Base-by-base conservation (phyloP, 30 jellyfish, hydroid and myxozoan genomes). In the Sanderia malayensis region DNA sequence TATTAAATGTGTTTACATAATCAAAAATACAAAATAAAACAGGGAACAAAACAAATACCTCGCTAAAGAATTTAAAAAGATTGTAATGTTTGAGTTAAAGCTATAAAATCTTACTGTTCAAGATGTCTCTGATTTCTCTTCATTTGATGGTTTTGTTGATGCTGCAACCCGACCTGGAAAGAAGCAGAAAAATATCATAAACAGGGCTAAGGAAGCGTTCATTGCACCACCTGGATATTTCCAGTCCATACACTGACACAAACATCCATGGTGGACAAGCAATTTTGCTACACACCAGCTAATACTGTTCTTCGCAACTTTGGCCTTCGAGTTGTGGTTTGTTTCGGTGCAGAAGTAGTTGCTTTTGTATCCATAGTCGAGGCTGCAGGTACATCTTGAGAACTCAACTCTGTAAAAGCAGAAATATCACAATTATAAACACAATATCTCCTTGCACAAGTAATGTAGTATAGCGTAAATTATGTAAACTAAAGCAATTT, bases 291-390 rank as follows among this genome's bases (percentile, higher is more conserved):
- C n/a, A n/a, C n/a, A 78, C 89, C 61, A 28, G 78, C 73, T 4
- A 66, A 19, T 18, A 67, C 82, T 18, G 75, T 78, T 28, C 89
- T 78, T 20, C 89, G 89, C 6, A 78, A 33, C 52, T 82, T 33
- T n/a, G 89, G 89, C 21, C 89, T 65, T 37, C 89, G 70, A 32
- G 76, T 79, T 4, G 76, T 65, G 29, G 81, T 57, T 47, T 69
- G 29, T 27, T 44, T 20, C 19, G 82, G 34, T 4, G 82, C 20
- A 3, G 89, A 0, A 0, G 81, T 21, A 1, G 57, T 23, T 25
- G 86, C 41, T 44, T 46, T 44, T 11, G 67, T 23, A 44, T 19
- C 77, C 1, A 33, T 57, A 15, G 62, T 1, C 0, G 22, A 55
- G 4, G 65, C 61, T 58, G 20, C 62, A 15, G n/a, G 61, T 13